Base-by-base conservation (phyloP, 2,888 invertebrate species). In the Cataglyphis cursor region DNA sequence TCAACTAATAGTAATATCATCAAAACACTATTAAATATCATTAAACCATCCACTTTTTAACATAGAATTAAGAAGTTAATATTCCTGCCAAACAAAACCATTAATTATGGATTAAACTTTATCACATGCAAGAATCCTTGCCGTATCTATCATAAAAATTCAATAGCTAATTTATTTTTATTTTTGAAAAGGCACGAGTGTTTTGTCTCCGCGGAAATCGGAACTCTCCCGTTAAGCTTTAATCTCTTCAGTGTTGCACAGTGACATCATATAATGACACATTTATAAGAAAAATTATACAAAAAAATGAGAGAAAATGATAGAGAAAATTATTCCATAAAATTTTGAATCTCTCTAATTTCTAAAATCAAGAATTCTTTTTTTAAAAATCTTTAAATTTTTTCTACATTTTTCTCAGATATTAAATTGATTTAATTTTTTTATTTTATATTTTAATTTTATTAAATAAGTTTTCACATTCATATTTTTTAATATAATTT, bases 171-270 rank as follows among this genome's bases (percentile, higher is more conserved):
- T 65, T 82, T 78, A 81, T n/a, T 83, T 76, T 85, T 82, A 90
- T 88, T 85, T 81, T 90, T 70, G 81, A 90, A 90, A 92, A 92
- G 91, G 91, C 91, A 92, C 92, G 84, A 91, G 84, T 90, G 86
- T 91, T 70, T 65, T 78, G 31, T 80, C 54, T 84, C 70, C 68
- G 72, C 54, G 31, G 61, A 87, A 87, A 85, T 66, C 31, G 44
- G 18, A 66, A 62, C 35, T 51, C 31, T 54, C 54, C 61, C 82
- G 80, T 75, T 82, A 62, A 41, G 31, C 15, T 15, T 75, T 72
- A 31, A 54, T 81, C 31, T 24, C 12, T 51, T 62, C 6, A 61
- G 21, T 61, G 38, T 44, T 35, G 59, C 24, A 70, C 12, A 38
- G 51, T 24, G 21, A 65, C 15, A 18, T 57, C 1, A 28, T 68